Evolutionary conservation across 2,113 vertebrate species (phyloP), one percentile per base, ranked within the genome.

Genomic region (Pyxicephalus adspersus): DNA sequence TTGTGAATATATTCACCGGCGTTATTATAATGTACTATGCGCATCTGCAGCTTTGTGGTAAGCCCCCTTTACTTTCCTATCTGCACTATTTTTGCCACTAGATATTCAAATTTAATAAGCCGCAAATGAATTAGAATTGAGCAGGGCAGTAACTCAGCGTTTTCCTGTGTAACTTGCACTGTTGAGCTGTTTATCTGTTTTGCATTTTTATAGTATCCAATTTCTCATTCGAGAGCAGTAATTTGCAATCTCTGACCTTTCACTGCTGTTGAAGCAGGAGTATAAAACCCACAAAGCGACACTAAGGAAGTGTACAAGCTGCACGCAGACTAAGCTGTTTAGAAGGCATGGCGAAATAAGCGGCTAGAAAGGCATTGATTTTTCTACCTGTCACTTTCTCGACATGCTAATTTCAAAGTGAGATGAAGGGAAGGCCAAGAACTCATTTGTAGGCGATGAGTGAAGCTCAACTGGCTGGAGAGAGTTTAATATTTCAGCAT

Each of bases 141-240:
- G 22, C 52, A 38, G 54, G 80, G 60, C 71, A 38, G 60, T 75
- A 66, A 75, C 61, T 66, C 63, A 65, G 80, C 64, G 51, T 82
- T 82, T 82, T 52, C 50, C 61, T 55, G 16, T 74, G 61, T 65
- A 81, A 73, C 60, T 65, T 50, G 28, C 71, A 65, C 70, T 20
- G 29, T 65, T 20, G 70, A 81, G 60, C 68, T 81, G 80, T 82
- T 82, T 82, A 82, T 82, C 80, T 82, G 71, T 82, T 82, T 82
- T 82, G 80, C 80, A 82, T 82, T 82, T 82, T 82, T 74, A 82
- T 82, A 82, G 80, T 82, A 82, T 82, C 80, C 80, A 82, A 82
- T 82, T 82, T 82, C 71, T 82, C 80, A 82, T 82, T 82, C 71
- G 51, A 38, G 29, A 66, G 61, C 80, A 25, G 80, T 82, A 74